Evolutionary conservation across 2,113 vertebrate species (phyloP), one percentile per base, ranked within the genome.

Genomic region (Gadus macrocephalus): DNA sequence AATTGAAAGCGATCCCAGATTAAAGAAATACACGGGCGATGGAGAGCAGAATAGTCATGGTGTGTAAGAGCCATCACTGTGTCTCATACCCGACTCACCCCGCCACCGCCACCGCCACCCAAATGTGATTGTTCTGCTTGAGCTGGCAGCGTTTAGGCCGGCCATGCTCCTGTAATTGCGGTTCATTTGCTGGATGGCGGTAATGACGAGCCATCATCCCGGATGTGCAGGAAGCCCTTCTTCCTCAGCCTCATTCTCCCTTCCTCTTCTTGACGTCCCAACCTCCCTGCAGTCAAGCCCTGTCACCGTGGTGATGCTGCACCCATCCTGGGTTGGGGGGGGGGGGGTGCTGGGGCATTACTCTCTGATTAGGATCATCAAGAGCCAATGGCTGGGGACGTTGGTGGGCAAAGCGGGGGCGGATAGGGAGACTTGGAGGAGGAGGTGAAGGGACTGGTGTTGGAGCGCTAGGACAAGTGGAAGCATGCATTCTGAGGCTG

Each of bases 51-150:
- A 77, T 74, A 77, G 83, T 82, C 85, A 89, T 82, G 79, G 61
- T 70, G 68, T 62, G 78, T 76, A 66, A 83, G 81, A 82, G 74
- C 70, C 76, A 61, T 72, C 19, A 77, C 73, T 15, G 77, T 76
- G 85, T 76, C 74, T 84, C 73, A 67, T 76, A 31, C 31, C 31
- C 31, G 31, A 31, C 42, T 42, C 38, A 42, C 38, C 3, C 42
- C 42, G 0, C 42, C 42, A 49, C 42, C 42, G 2, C 42, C 42
- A 49, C 42, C 42, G 7, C 7, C 42, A 49, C 82, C 81, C 74
- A 83, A 89, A 89, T 90, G 84, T 81, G 89, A 91, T 89, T 87
- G 88, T 90, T 91, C 85, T 84, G 89, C 87, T 82, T 61, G 84
- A 89, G 78, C 77, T 87, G 86, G 85, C 87, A 73, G 64, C 75